Base-by-base conservation (phyloP, 2,797 vertebrate genomes). In the Amphiprion clarkii region DNA sequence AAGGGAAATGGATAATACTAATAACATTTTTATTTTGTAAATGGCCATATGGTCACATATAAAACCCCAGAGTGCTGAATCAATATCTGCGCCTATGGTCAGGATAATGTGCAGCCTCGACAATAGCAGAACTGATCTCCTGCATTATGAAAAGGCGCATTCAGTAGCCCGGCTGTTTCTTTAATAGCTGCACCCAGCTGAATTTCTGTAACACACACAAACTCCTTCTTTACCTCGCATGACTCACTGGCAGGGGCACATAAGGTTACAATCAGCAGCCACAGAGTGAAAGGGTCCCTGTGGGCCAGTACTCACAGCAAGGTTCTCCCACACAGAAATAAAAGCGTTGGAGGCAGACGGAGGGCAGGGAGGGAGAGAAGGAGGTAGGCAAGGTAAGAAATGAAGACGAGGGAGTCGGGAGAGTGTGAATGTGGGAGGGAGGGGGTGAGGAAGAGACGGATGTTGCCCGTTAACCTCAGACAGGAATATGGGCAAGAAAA, bases 401-500 rank as follows among this genome's bases (percentile, higher is more conserved):
- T 77, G 56, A 81, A 79, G 33, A 69, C 0, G 10, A 58, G 33
- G 70, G 76, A 74, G 57, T 76, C 40, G 52, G 65, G 64, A 66
- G 55, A 77, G 84, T 61, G 40, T 78, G 25, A 54, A 58, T 64
- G 77, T 78, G 61, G 52, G 85, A 76, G 85, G 56, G 82, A 77
- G 48, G 39, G 25, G 49, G 44, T 0, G 70, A 79, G 76, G 78
- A 79, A 57, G 86, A 92, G 89, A 90, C 66, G 42, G 85, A 92
- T 91, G 85, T 78, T 91, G 91, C 82, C 82, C 42, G 82, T 87
- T 93, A 90, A 93, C 83, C 87, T 90, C 87, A 88, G 88, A 87
- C 89, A 89, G 91, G 79, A 91, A 91, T 85, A 92, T 90, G 90
- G 89, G 89, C 88, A 89, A 78, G 82, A 82, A 88, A 83, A 76